Evolutionary conservation across 2,888 invertebrate genomes (phyloP).

Genomic region (Andrena flavipes): DNA sequence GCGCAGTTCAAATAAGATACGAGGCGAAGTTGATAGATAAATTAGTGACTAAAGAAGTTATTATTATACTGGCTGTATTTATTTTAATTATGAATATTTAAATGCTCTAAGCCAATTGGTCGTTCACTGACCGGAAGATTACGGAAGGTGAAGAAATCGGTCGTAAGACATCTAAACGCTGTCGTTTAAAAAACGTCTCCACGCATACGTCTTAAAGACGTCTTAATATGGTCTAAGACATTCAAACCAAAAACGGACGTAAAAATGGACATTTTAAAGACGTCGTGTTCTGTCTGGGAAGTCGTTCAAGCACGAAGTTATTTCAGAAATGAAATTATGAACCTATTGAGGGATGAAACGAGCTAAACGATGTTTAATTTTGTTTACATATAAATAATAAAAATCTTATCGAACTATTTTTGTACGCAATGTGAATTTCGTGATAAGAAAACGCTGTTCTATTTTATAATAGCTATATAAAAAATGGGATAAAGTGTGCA

Average conservation of each 20-base stretch:
- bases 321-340: not conserved
- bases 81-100: not conserved
- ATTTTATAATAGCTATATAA: not conserved
- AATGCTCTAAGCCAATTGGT: no score
- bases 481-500: not conserved
- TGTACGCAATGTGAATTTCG: not conserved
- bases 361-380: no score
- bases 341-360: not conserved
- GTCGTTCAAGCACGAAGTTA: not conserved
- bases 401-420: not conserved
- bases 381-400: no score
- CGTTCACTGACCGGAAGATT: no score
- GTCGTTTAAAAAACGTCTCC: no score
- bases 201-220: no score
- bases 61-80: not conserved
- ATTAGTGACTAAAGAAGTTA: not conserved
- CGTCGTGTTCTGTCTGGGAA: no score
- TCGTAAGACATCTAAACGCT: no score
- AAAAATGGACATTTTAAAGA: no score
- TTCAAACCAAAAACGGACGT: no score
- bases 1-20: constrained; percentile 18
- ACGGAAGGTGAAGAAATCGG: no score
- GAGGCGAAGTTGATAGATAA: not conserved
- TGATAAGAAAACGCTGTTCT: not conserved
- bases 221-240: no score